Evolutionary conservation across 2,888 invertebrate species (phyloP).

Genomic region (Dromius quadrimaculatus): DNA sequence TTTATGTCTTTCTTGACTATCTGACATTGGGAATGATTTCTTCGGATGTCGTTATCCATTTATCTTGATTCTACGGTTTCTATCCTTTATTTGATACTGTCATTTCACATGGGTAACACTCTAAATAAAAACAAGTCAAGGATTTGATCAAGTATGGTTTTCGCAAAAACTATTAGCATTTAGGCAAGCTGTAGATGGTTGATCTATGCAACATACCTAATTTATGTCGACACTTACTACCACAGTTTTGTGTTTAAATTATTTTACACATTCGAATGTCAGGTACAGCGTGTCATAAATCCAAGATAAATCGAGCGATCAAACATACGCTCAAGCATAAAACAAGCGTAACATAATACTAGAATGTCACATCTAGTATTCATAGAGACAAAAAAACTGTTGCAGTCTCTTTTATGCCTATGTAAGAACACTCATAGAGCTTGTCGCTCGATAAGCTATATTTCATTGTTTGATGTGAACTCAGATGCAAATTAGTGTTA

Average conservation of each 20-base stretch:
- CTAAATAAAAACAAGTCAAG: too few relatives aligned
- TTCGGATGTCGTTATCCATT: too few relatives aligned
- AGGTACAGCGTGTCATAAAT: slow-evolving; percentile 24
- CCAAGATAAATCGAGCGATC: slow-evolving; percentile 26
- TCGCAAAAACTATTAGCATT: slow-evolving; percentile 2
- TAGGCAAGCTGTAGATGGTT: not conserved
- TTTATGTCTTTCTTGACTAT: too few relatives aligned
- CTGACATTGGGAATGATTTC: too few relatives aligned
- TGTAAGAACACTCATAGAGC: slow-evolving; percentile 9
- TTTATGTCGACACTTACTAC: slow-evolving; percentile 35
- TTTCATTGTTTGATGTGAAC: slow-evolving; percentile 19
- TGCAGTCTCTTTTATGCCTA: slow-evolving; percentile 19
- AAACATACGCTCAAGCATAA: slow-evolving; percentile 10
- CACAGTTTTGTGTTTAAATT: slow-evolving; percentile 24
- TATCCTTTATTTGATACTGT: too few relatives aligned
- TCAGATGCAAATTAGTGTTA: slow-evolving; percentile 39
- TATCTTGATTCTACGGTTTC: too few relatives aligned
- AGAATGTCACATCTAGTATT: slow-evolving; percentile 28
- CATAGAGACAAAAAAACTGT: slow-evolving; percentile 10
- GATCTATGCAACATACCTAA: not conserved
- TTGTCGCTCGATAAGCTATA: slow-evolving; percentile 13
- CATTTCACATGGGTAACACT: too few relatives aligned
- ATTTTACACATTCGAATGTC: slow-evolving; percentile 27
- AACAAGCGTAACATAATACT: slow-evolving; percentile 38
- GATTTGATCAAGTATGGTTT: too few relatives aligned